Evolutionary conservation across 2,113 vertebrate species (phyloP).

Genomic region (Xerus inauris): DNA sequence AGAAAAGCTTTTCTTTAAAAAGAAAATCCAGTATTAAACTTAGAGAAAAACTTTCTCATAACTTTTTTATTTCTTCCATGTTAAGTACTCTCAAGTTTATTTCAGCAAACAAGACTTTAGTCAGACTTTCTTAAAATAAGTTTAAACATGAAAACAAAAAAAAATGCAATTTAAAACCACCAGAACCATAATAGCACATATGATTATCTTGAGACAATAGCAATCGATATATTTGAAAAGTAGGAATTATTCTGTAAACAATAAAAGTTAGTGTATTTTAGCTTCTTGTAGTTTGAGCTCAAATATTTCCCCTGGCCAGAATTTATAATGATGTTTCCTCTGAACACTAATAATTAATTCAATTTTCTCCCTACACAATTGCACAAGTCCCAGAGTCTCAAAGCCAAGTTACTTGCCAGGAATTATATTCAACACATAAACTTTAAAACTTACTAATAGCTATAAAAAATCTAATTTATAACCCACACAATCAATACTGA

Average conservation of each 20-base stretch:
- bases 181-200: neutral
- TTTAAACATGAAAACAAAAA: neutral
- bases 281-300: neutral
- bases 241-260: neutral
- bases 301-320: conserved; percentile 29
- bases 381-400: conserved; percentile 26
- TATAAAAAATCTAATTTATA: conserved; percentile 6
- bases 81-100: neutral
- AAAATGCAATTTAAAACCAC: neutral
- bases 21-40: neutral
- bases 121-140: neutral
- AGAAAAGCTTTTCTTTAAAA: neutral
- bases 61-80: neutral
- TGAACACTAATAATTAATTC: conserved; percentile 46
- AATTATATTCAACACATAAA: conserved; percentile 36
- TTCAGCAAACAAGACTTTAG: neutral
- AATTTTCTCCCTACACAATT: conserved; percentile 8
- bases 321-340: conserved; percentile 32
- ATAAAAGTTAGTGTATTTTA: neutral
- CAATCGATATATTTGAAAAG: neutral
- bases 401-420: neutral
- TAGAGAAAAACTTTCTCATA: neutral
- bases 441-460: conserved; percentile 6
- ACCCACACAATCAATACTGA: conserved; percentile 29
- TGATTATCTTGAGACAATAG: neutral